A percentile compares a stretch with the other conserved stretches of the same genome.
Conservation (phyloP, 2,797 vertebrate species). For the Microcaecilia unicolor region DNA sequence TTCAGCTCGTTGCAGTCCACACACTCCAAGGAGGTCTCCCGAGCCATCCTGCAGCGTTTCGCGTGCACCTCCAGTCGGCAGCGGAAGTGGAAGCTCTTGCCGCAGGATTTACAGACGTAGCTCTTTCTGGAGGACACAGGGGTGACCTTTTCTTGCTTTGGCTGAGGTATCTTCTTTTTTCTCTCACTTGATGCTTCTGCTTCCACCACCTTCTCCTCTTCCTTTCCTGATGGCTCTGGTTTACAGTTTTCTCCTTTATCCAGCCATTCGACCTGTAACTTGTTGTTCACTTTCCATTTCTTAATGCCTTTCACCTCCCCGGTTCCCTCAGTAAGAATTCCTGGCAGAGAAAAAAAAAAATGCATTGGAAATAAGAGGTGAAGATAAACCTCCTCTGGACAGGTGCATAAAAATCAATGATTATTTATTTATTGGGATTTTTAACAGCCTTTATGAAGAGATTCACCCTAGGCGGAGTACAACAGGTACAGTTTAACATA, state of each 20-base stretch:
- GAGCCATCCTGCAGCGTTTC: conserved; percentile 60
- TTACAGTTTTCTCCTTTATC: no score
- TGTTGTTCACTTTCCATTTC: conserved; percentile 22
- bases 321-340: conserved; percentile 24
- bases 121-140: conserved; percentile 44
- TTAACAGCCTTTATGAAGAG: no score
- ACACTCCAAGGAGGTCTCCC: conserved; percentile 51
- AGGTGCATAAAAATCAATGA: no score
- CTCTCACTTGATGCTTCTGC: neutral
- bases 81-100: conserved; percentile 71
- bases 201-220: conserved; percentile 14
- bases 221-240: conserved; percentile 4
- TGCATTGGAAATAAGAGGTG: no score
- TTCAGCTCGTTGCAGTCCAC: conserved; percentile 46
- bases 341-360: conserved; percentile 8
- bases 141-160: conserved; percentile 8
- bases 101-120: conserved; percentile 65
- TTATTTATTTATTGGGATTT: no score
- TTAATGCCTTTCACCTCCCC: conserved; percentile 8
- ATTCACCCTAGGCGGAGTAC: no score
- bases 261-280: conserved; percentile 25
- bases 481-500: no score
- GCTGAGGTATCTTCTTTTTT: conserved; percentile 2
- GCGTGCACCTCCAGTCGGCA: conserved; percentile 67
- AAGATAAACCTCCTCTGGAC: no score